Evolutionary conservation across 2,888 invertebrate genomes (phyloP).

Genomic region (Lepidocyrtinus sp.): DNA sequence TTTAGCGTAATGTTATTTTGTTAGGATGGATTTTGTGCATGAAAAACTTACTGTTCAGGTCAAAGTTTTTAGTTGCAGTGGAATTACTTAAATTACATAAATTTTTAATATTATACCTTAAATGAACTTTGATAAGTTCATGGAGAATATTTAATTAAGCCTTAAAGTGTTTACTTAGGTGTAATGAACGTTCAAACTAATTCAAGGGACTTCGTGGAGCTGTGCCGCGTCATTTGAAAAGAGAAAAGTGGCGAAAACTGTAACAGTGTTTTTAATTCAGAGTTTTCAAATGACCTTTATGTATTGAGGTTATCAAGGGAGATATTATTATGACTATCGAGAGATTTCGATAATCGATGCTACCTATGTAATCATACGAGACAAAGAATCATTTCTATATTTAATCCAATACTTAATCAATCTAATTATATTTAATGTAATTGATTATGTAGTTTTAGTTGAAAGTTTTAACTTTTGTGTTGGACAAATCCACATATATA

Average conservation of each 20-base stretch:
- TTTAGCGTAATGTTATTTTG: no score
- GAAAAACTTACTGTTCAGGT: not conserved
- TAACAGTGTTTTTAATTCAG: not conserved
- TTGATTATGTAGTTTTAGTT: no score
- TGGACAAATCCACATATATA: no score
- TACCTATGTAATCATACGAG: no score
- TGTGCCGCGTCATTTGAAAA: not conserved
- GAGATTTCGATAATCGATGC: no score
- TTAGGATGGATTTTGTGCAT: not conserved
- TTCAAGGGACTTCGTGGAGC: constrained; percentile 11
- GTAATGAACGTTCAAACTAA: constrained; percentile 4
- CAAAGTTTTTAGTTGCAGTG: not conserved
- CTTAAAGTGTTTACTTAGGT: not conserved
- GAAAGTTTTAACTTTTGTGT: no score
- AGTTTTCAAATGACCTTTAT: not conserved
- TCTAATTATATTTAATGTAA: no score
- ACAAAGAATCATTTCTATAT: no score
- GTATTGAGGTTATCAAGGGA: not conserved
- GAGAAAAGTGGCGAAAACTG: not conserved
- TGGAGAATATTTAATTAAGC: not conserved
- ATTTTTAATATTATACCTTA: not conserved
- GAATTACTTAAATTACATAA: not conserved
- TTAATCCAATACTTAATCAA: no score
- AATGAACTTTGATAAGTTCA: not conserved
- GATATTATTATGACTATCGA: no score